Conservation (phyloP, 2,888 invertebrate species). For the Drosophila tripunctata region DNA sequence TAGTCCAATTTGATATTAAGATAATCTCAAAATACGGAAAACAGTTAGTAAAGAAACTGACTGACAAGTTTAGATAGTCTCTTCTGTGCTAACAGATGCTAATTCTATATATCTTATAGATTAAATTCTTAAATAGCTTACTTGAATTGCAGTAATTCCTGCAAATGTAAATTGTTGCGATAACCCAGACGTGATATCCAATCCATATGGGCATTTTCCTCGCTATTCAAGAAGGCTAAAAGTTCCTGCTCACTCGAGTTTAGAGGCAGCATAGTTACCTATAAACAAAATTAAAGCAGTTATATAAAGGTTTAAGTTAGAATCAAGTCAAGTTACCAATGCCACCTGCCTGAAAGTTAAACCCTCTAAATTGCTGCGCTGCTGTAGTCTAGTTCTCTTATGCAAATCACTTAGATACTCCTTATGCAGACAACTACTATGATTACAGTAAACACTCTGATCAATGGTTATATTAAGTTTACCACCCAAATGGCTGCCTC, state of each 20-base stretch:
- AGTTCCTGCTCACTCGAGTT: constrained; percentile 56
- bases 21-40: too few relatives aligned
- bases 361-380: constrained; percentile 73
- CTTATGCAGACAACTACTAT: constrained; percentile 40
- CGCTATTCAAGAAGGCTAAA: constrained; percentile 57
- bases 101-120: too few relatives aligned
- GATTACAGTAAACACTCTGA: constrained; percentile 66
- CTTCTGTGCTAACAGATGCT: too few relatives aligned
- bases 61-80: too few relatives aligned
- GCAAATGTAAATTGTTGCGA: constrained; percentile 55
- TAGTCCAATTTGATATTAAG: too few relatives aligned
- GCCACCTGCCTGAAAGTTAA: constrained; percentile 74
- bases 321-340: constrained; percentile 61
- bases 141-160: constrained; percentile 76
- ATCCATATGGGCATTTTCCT: constrained; percentile 66
- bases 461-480: constrained; percentile 80
- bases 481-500: constrained; percentile 81
- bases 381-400: constrained; percentile 61
- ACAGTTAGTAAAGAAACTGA: too few relatives aligned
- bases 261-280: constrained; percentile 64
- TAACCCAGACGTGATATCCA: constrained; percentile 71
- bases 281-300: neutral
- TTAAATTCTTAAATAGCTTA: constrained; percentile 23
- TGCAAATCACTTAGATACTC: constrained; percentile 69
- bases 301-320: too few relatives aligned